Evolutionary conservation across 1,140 invertebrate species (phyloP).

Genomic region (Diploscapter pachys): DNA sequence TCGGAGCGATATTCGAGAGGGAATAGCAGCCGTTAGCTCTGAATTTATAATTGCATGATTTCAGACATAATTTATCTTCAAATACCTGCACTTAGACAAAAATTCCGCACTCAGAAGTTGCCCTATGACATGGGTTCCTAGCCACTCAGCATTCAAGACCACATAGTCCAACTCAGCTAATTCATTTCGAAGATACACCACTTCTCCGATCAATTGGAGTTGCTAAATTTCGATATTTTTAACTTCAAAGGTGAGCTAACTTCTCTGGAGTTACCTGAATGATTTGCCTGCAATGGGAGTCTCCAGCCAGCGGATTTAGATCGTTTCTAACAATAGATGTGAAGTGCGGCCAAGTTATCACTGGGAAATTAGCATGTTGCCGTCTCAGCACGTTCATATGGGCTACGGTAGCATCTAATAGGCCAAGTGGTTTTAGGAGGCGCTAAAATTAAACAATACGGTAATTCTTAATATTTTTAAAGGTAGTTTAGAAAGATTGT

Average conservation of each 20-base stretch:
- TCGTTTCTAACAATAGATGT: conserved; percentile 66
- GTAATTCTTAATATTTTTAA: too few relatives aligned
- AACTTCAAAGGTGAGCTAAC: too few relatives aligned
- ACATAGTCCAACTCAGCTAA: conserved; percentile 67
- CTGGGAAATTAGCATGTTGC: conserved; percentile 66
- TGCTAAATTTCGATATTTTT: neutral
- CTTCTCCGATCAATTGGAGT: conserved; percentile 21
- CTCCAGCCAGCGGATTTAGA: conserved; percentile 71
- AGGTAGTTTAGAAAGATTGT: too few relatives aligned
- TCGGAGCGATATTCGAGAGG: conserved; percentile 74
- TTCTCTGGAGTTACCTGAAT: conserved; percentile 59
- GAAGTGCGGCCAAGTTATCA: conserved; percentile 70
- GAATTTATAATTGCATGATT: too few relatives aligned
- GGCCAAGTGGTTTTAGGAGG: conserved; percentile 67
- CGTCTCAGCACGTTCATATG: conserved; percentile 66
- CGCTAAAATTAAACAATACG: conserved; percentile 52
- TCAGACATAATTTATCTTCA: too few relatives aligned
- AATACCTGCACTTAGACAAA: conserved; percentile 65
- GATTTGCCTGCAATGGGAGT: conserved; percentile 69
- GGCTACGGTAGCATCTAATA: conserved; percentile 67
- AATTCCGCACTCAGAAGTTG: conserved; percentile 71
- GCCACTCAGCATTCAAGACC: conserved; percentile 72
- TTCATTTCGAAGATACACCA: conserved; percentile 64
- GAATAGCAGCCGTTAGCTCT: conserved; percentile 71
- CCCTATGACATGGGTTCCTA: conserved; percentile 72